Evolutionary conservation across 2,888 invertebrate species (phyloP).

Genomic region (Eupithecia tripunctaria): DNA sequence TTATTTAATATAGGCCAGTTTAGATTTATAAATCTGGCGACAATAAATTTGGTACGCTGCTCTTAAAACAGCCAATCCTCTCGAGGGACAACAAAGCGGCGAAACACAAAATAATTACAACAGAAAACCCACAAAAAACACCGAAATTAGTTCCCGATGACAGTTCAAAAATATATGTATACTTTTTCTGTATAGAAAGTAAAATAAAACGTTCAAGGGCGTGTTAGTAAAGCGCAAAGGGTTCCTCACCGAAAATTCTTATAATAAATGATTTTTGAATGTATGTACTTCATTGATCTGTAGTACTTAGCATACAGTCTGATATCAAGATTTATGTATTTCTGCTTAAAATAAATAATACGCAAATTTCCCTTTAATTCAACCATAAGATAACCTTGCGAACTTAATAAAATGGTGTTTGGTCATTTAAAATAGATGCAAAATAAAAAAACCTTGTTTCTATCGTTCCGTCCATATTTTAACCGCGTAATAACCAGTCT

Average conservation of each 20-base stretch:
- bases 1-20: neutral
- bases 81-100: constrained; percentile 53
- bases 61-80: constrained; percentile 20
- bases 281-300: no score
- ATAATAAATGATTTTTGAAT: no score
- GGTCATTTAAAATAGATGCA: neutral
- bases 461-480: no score
- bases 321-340: neutral
- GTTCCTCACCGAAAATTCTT: neutral
- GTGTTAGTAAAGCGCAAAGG: neutral
- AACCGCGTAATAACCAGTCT: no score
- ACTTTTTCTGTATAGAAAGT: constrained; percentile 63
- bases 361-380: no score
- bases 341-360: neutral
- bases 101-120: constrained; percentile 76
- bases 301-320: no score
- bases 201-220: constrained; percentile 39
- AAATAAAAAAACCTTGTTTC: neutral
- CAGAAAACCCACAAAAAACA: constrained; percentile 79
- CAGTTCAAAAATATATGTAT: constrained; percentile 82
- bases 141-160: constrained; percentile 84
- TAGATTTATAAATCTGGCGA: neutral
- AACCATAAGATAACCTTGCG: neutral
- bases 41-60: constrained; percentile 23
- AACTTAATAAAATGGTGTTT: neutral